A percentile compares a stretch with the other conserved stretches of the same genome.
These are phyloP conservation scores for Orchesella flavescens DNA, from an alignment of 2,888 invertebrate genomes.

Conservation along the genomic window DNA sequence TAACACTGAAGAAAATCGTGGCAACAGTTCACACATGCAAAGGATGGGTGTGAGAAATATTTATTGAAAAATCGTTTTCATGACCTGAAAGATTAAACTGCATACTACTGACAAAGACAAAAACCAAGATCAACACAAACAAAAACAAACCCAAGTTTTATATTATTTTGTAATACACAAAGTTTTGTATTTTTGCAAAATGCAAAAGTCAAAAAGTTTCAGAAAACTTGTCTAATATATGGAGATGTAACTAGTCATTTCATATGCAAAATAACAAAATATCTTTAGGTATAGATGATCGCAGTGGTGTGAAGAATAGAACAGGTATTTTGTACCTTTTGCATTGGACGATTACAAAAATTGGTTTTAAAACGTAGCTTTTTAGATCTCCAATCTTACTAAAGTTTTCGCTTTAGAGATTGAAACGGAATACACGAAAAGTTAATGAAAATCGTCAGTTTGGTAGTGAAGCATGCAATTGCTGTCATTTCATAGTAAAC, in stretches of 20 bases:
- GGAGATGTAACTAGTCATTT: conserved; percentile 40
- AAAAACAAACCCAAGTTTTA: neutral
- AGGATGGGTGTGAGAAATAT: conserved; percentile 38
- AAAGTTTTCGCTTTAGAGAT: too few relatives aligned
- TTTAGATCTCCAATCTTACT: neutral
- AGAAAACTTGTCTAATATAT: conserved; percentile 38
- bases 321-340: conserved; percentile 44
- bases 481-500: neutral
- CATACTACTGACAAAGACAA: too few relatives aligned
- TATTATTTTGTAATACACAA: neutral
- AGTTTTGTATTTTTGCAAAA: neutral
- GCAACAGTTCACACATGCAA: conserved; percentile 23
- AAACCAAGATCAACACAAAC: neutral
- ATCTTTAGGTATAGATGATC: neutral
- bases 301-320: neutral
- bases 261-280: conserved; percentile 47
- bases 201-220: neutral
- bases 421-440: too few relatives aligned
- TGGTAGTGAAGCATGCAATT: neutral
- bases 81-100: conserved; percentile 13
- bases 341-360: neutral
- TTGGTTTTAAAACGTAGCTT: conserved; percentile 2
- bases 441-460: too few relatives aligned
- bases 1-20: neutral
- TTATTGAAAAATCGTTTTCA: conserved; percentile 17